Percentiles rank a stretch among this genome's conserved stretches.
Evolutionary conservation across 2,113 vertebrate species (phyloP).

Genomic region (Erpornis zantholeuca): DNA sequence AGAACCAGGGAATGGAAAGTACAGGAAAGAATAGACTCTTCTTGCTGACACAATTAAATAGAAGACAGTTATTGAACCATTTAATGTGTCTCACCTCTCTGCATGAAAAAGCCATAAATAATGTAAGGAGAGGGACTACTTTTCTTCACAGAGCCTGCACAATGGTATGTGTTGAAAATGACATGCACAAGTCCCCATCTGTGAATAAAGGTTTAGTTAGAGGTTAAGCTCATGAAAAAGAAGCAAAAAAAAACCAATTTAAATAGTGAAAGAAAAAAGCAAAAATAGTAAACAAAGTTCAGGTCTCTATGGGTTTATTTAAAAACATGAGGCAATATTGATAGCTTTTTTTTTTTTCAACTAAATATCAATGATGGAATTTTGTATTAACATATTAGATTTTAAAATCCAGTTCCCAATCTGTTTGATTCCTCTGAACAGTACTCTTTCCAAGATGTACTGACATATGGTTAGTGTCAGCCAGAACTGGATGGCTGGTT

Average conservation of each 20-base stretch:
- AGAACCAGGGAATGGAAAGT: not conserved
- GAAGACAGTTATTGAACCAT: slow-evolving; percentile 43
- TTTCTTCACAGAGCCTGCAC: not conserved
- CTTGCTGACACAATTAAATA: slow-evolving; percentile 38
- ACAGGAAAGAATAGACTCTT: slow-evolving; percentile 1
- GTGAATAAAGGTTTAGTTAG: not conserved
- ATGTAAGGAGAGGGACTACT: slow-evolving; percentile 5
- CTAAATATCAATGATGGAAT: not conserved
- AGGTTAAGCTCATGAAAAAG: not conserved
- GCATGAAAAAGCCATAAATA: slow-evolving; percentile 47
- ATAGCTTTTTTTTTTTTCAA: not conserved
- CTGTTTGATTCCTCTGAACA: not conserved
- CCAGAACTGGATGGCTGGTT: not conserved
- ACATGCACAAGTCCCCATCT: not conserved
- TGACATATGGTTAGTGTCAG: not conserved
- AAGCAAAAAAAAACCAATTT: not conserved
- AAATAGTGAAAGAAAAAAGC: not conserved
- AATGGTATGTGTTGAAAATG: not conserved
- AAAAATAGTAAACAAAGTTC: not conserved
- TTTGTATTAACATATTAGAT: not conserved
- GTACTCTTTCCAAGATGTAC: not conserved
- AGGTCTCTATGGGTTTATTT: not conserved
- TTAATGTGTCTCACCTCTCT: slow-evolving; percentile 38
- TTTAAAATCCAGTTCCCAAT: not conserved
- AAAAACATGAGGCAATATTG: not conserved